Conservation (phyloP, 2,888 invertebrate species). For the Drepana falcataria region DNA sequence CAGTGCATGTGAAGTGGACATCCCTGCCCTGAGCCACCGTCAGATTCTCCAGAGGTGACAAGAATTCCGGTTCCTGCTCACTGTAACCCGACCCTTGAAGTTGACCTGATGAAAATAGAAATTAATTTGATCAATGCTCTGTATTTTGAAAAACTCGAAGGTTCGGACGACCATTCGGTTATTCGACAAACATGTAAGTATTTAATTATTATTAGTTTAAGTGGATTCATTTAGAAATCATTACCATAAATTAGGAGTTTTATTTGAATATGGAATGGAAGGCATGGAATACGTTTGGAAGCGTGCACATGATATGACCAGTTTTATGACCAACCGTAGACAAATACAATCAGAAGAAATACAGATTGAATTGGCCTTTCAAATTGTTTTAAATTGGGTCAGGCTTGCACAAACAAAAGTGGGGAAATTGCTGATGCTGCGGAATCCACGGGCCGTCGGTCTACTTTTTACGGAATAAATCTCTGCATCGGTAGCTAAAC, state of each 20-base stretch:
- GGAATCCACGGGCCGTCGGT: slow-evolving; percentile 41
- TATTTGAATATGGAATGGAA: neutral
- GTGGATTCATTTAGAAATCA: too few species aligned
- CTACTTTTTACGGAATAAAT: slow-evolving; percentile 40
- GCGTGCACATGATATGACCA: slow-evolving; percentile 44
- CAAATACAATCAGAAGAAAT: slow-evolving; percentile 66
- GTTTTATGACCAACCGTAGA: slow-evolving; percentile 54
- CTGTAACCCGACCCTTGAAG: slow-evolving; percentile 66
- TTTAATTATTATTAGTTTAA: too few species aligned
- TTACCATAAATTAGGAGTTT: neutral
- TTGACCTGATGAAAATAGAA: slow-evolving; percentile 46
- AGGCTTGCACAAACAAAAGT: slow-evolving; percentile 63
- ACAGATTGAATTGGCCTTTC: slow-evolving; percentile 67
- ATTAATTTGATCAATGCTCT: neutral
- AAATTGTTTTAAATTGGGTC: slow-evolving; percentile 71
- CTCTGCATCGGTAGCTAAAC: slow-evolving; percentile 25
- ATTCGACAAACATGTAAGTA: too few species aligned
- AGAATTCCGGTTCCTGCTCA: slow-evolving; percentile 84
- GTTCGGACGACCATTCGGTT: too few species aligned
- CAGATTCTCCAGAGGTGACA: slow-evolving; percentile 89
- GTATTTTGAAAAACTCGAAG: too few species aligned
- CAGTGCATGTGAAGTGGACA: slow-evolving; percentile 92
- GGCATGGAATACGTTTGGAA: slow-evolving; percentile 22
- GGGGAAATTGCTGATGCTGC: slow-evolving; percentile 49
- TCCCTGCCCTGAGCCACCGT: slow-evolving; percentile 93